Evolutionary conservation across 1,140 invertebrate genomes (phyloP).

Genomic region (Bombus consobrinus): DNA sequence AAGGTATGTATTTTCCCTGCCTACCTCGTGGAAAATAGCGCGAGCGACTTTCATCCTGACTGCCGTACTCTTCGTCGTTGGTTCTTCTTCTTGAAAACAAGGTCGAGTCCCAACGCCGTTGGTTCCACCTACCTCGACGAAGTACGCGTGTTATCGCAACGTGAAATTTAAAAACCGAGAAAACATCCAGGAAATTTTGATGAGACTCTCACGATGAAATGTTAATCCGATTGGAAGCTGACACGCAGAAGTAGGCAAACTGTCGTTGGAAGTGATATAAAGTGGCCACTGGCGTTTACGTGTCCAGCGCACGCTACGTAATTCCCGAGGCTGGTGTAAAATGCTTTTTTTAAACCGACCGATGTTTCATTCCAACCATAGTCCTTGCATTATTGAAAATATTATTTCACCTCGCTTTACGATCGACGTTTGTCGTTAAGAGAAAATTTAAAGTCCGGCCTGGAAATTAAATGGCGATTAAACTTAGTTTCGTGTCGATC

Average conservation of each 20-base stretch:
- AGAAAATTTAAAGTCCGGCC: background rate
- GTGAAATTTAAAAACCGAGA: conserved; percentile 35
- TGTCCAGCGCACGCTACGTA: background rate
- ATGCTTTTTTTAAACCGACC: conserved; percentile 8
- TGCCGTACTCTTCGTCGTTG: conserved; percentile 15
- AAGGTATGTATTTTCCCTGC: conserved; percentile 65
- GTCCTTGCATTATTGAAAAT: background rate
- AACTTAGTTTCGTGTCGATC: background rate
- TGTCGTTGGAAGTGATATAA: conserved; percentile 17
- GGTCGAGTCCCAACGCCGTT: background rate
- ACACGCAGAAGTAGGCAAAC: conserved; percentile 29
- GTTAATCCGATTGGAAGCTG: conserved; percentile 28
- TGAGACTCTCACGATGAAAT: conserved; percentile 15
- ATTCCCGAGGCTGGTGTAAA: conserved; percentile 17
- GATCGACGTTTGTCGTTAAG: background rate
- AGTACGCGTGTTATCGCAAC: background rate
- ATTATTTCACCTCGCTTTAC: background rate
- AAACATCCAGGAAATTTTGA: conserved; percentile 3
- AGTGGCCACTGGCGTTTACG: conserved; percentile 20
- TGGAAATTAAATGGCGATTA: background rate
- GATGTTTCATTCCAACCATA: background rate
- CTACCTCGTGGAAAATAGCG: conserved; percentile 58
- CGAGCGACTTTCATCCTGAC: conserved; percentile 46
- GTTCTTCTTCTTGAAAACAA: conserved; percentile 12
- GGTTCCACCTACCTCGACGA: background rate